A percentile compares a stretch with the other conserved stretches of the same genome.
Conservation (phyloP, 1,140 invertebrate genomes). For the Pseudomyrmex gracilis region DNA sequence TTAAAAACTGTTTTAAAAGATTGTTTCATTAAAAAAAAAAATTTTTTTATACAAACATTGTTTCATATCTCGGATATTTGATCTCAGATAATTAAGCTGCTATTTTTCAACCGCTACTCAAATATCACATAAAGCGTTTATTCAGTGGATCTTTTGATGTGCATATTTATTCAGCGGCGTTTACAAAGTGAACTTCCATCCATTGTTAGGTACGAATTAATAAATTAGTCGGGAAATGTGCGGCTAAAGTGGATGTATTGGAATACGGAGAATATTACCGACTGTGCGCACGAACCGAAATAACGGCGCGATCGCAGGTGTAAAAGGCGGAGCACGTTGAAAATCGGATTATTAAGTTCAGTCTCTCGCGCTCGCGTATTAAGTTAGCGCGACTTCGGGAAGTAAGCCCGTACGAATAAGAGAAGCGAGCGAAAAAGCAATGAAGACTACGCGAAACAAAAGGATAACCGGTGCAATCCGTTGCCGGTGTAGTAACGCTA, state of each 20-base stretch:
- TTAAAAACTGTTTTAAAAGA: too few species aligned
- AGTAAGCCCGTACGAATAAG: slow-evolving; percentile 31
- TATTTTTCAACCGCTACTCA: slow-evolving; percentile 16
- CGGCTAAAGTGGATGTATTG: slow-evolving; percentile 1
- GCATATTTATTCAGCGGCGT: background rate
- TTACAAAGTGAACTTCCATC: background rate
- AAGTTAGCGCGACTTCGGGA: slow-evolving; percentile 52
- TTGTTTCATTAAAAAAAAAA: too few species aligned
- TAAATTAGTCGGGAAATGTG: slow-evolving; percentile 24
- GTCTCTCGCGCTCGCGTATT: slow-evolving; percentile 41
- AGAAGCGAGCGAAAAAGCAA: slow-evolving; percentile 54
- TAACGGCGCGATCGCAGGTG: slow-evolving; percentile 41
- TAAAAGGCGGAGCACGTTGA: slow-evolving; percentile 42
- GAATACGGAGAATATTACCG: background rate
- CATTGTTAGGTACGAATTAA: slow-evolving; percentile 7
- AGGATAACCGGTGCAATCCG: slow-evolving; percentile 30
- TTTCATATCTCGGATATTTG: too few species aligned
- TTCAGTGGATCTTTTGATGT: background rate
- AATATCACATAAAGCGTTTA: background rate
- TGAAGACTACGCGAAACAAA: slow-evolving; percentile 52
- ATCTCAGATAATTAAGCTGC: background rate
- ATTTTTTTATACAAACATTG: too few species aligned
- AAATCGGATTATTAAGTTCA: slow-evolving; percentile 60
- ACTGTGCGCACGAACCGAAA: background rate
- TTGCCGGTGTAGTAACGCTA: slow-evolving; percentile 28